Evolutionary conservation across 2,113 vertebrate species (phyloP), one percentile per base, ranked within the genome.

Genomic region (Polyodon spathula): DNA sequence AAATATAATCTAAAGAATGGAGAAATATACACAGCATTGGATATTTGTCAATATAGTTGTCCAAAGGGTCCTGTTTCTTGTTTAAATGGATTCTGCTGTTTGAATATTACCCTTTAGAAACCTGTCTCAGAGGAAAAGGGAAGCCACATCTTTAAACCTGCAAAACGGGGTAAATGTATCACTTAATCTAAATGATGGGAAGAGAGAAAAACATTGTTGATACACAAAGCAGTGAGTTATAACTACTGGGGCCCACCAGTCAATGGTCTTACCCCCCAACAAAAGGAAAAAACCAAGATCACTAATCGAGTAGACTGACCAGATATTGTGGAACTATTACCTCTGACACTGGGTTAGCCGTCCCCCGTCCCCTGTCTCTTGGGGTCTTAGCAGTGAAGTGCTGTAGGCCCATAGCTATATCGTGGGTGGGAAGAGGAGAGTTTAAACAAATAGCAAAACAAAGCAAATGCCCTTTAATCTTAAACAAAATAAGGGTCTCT

Each of bases 241-340:
- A 52, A 51, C 50, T 41, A n/a, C 40, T 39, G 63, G 16, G 54
- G 38, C 51, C 59, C 38, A 71, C 65, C 63, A 40, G 62, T 39
- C 42, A 44, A 62, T 58, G 63, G 66, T 68, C 75, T 64, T 64
- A 4, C 17, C 44, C 44, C 69, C 60, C 48, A 57, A 59, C 54
- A 64, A 65, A 66, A 61, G 67, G 67, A 64, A 39, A 46, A 50
- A 65, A 70, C 66, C 68, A 61, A 68, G 17, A 62, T 68, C 69
- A 60, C 65, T 61, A 52, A 62, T 27, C 15, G 56, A 52, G 46
- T 60, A 27, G 11, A 8, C 2, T 9, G 61, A 67, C 65, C 62
- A 66, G 53, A 67, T 69, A 53, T 42, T 50, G 53, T 60, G 53
- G 46, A 59, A 63, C 38, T 14, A 59, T 64, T 65, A 66, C 66